phyloP scores from a whole-genome alignment of 2,113 vertebrate species.

The Phylloscopus trochiloides region DNA sequence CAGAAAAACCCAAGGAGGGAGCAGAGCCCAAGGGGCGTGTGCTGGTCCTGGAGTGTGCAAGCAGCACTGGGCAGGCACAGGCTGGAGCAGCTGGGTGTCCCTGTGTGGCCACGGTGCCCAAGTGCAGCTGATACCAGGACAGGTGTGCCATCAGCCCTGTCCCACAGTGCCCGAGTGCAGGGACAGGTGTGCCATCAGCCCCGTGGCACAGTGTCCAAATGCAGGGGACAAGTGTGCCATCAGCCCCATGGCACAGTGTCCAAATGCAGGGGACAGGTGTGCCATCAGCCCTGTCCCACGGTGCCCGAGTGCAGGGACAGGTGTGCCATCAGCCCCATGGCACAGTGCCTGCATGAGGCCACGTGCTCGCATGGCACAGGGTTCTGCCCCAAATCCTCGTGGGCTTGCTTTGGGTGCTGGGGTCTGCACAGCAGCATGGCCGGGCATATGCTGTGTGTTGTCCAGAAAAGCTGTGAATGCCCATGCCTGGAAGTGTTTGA shows the following conservation, averaged over 20 bases:
- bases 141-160: not conserved
- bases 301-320: no score
- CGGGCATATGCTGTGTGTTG: accelerated
- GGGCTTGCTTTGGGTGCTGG: accelerated
- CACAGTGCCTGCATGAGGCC: accelerated
- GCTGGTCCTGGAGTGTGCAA: not conserved
- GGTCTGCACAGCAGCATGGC: accelerated
- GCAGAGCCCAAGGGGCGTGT: accelerated
- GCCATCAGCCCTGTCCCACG: no score
- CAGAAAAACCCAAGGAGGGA: not conserved
- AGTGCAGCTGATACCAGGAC: not conserved
- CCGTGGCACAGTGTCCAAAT: accelerated
- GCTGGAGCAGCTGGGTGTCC: not conserved
- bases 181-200: not conserved
- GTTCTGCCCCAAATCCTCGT: accelerated
- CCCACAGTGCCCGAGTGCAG: accelerated
- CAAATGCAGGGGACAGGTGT: accelerated
- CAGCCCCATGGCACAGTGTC: not conserved
- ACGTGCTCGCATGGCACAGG: accelerated
- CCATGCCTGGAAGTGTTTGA: not conserved
- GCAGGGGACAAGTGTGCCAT: not conserved
- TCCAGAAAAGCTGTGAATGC: not conserved
- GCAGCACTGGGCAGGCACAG: not conserved
- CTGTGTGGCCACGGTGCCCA: accelerated
- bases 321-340: not conserved